phyloP scores from a whole-genome alignment of 2,113 vertebrate species.

The Budorcas taxicolor region DNA sequence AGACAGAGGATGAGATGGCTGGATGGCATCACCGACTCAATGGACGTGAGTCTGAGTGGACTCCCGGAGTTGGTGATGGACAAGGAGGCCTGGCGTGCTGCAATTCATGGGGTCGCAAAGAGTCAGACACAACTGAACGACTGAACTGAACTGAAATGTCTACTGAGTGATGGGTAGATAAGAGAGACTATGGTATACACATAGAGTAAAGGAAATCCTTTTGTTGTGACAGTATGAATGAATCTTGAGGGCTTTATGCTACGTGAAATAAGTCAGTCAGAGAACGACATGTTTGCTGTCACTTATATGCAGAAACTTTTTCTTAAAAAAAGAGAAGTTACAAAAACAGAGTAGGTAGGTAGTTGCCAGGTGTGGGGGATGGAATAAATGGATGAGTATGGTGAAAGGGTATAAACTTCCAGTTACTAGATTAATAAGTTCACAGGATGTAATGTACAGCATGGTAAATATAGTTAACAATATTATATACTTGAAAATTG shows the following conservation, averaged over 20 bases:
- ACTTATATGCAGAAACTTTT: not conserved
- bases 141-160: not conserved
- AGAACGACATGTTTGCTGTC: not conserved
- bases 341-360: not conserved
- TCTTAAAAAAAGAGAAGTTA: not conserved
- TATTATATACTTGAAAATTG: not conserved
- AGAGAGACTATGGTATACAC: not conserved
- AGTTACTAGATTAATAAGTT: not conserved
- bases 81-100: not conserved
- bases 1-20: not conserved
- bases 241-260: not conserved
- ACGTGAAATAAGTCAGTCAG: not conserved
- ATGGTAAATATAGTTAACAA: not conserved
- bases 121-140: not conserved
- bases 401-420: not conserved
- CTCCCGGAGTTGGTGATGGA: not conserved
- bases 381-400: not conserved
- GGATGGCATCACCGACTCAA: not conserved
- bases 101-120: not conserved
- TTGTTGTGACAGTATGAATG: not conserved
- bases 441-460: not conserved
- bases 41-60: not conserved
- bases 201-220: not conserved
- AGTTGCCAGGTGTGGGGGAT: not conserved
- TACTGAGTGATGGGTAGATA: not conserved